Conservation (phyloP, 2,888 invertebrate genomes). For the Drosophila differens region DNA sequence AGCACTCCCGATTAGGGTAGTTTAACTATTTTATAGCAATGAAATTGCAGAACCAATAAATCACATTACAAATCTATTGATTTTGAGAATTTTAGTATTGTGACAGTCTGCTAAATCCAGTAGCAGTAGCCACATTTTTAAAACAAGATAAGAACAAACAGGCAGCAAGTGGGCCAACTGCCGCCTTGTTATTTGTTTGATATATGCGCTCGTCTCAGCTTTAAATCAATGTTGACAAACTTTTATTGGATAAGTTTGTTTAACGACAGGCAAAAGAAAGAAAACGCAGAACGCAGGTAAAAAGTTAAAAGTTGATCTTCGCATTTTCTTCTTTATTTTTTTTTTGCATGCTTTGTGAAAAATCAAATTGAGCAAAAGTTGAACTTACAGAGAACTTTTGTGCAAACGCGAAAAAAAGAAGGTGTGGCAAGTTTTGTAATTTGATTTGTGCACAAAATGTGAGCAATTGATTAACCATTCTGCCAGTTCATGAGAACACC, state of each 20-base stretch:
- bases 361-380: conserved; percentile 81
- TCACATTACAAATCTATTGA: conserved; percentile 1
- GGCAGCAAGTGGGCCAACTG: conserved; percentile 38
- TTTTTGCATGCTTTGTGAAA: conserved; percentile 56
- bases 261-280: conserved; percentile 71
- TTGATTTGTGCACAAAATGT: conserved; percentile 83
- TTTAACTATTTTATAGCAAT: not conserved
- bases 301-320: conserved; percentile 64
- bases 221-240: conserved; percentile 85
- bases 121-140: not conserved
- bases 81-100: not conserved
- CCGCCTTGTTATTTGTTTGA: conserved; percentile 53
- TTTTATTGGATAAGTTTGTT: conserved; percentile 86
- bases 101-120: conserved; percentile 1
- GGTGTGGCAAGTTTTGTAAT: conserved; percentile 77
- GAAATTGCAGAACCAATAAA: not conserved
- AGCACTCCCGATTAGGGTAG: not conserved
- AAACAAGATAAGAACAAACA: conserved; percentile 31
- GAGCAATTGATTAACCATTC: conserved; percentile 79
- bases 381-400: conserved; percentile 58
- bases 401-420: conserved; percentile 49
- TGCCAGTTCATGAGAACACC: conserved; percentile 58
- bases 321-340: conserved; percentile 1
- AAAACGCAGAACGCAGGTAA: conserved; percentile 60
- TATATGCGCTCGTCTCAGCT: conserved; percentile 75